Evolutionary conservation across 2,888 invertebrate genomes (phyloP), one percentile per base, ranked within the genome.

Genomic region (Cotesia congregata): DNA sequence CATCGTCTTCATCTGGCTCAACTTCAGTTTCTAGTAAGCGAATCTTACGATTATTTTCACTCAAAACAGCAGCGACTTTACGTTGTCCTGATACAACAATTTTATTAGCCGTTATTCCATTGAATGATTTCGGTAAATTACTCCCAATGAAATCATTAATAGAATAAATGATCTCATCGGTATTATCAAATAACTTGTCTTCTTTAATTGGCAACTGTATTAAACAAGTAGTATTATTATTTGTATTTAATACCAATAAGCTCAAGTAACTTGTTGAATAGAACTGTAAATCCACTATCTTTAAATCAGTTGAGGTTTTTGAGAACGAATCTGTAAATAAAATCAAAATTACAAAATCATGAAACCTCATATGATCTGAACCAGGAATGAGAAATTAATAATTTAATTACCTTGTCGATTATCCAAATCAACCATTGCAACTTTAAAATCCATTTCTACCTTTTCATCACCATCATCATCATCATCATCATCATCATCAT

Each of bases 21-120:
- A 94, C 95, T 90, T 98, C 98, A 94, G 97, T 97, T 89, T 98
- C 97, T 87, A 96, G 96, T 69, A 97, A 92, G 79, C 96, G 92
- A 65, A 98, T 95, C 88, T 96, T 95, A 77, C 95, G 93, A 74
- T 91, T 91, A 83, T 93, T 95, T 82, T 95, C 94, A 15, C 96
- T 94, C 62, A 97, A 90, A 68, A 98, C 93, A 62, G 97, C 95
- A 6, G 96, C 94, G 6, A 98, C 96, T 90, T 95, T 94, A 50
- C 94, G 90, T 5, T 94, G 93, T 0, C 97, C 97, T 67, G 97
- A 97, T 2, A 97, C 97, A 1, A 97, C 94, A 84, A 98, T 92
- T 79, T 91, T 90, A 77, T 92, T 92, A 3, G 86, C 88, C 12
- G 84, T 83, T 69, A 88, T 87, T 74, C 86, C 86, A 78, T 87